phyloP scores from a whole-genome alignment of 2,113 vertebrate genomes.

The Onychostoma macrolepis region DNA sequence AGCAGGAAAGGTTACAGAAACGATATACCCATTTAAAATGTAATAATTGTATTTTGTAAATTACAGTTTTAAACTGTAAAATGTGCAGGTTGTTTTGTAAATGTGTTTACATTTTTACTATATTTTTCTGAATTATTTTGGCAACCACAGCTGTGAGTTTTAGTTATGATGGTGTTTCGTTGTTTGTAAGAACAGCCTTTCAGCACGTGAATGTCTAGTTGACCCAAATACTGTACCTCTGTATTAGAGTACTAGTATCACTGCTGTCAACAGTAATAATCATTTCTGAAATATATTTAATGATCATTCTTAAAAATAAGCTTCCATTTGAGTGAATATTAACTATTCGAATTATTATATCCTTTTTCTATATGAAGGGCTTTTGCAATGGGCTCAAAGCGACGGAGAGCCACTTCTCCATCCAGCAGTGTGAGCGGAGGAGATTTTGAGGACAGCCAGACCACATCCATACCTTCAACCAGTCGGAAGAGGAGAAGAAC shows the following conservation, averaged over 20 bases:
- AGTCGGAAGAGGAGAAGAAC: conserved; percentile 93
- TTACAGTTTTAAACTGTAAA: no score
- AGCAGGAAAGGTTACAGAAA: neutral
- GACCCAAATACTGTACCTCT: neutral
- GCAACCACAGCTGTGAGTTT: no score
- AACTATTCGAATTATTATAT: neutral
- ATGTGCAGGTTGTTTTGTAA: no score
- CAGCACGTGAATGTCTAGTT: neutral
- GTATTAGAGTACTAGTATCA: neutral
- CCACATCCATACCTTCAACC: conserved; percentile 84
- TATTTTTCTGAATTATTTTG: no score
- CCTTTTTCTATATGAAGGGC: conserved; percentile 1
- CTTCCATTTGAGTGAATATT: conserved; percentile 1
- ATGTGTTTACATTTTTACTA: no score
- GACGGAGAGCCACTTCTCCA: conserved; percentile 94
- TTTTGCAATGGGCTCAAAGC: conserved; percentile 92
- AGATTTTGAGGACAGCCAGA: conserved; percentile 94
- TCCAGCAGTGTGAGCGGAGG: conserved; percentile 96
- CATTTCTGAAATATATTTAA: neutral
- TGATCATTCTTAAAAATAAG: neutral
- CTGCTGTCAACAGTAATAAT: neutral
- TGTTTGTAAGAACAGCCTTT: neutral
- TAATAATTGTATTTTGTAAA: no score
- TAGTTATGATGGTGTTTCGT: neutral
- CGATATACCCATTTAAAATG: no score